Base-by-base conservation (phyloP, 1,140 invertebrate genomes). In the Drosophila neocordata region DNA sequence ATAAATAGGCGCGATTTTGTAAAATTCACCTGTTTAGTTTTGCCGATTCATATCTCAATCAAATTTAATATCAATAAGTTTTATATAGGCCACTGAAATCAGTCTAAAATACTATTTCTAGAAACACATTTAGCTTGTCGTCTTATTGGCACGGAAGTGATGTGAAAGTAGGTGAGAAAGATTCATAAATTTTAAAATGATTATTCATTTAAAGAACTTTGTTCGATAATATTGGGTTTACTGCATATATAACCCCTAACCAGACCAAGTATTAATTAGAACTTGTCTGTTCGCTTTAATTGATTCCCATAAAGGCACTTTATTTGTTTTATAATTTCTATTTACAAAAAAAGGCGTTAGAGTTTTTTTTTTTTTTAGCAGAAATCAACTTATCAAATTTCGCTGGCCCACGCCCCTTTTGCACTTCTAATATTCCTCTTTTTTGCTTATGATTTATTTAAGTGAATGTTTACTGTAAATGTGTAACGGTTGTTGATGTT, bases 401-500 rank as follows among this genome's bases (percentile, higher is more conserved):
- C 53, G 7, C 7, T 48, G 15, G 15, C 15, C 41, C n/a, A 38
- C 12, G n/a, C 1, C 27, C 8, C 13, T 12, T 11, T 4, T 2
- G 5, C 13, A 15, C 13, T 13, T 0, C 7, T 5, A 18, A 1
- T 44, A 44, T 20, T 35, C 8, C 5, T 22, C 20, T 27, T n/a
- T 15, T 34, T 34, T 56, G n/a, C 27, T 56, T 34, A 56, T 56
- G 53, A 56, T 56, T 56, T 56, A 56, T 56, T 56, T 56, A 34
- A 56, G 53, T 35, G 53, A 56, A 53, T 55, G 53, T 56, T 56
- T 56, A 27, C 53, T 56, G 53, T 56, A 35, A 34, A 31, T 34
- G 53, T 34, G n/a, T 48, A 56, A 56, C 53, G 13, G 53, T n/a
- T 56, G 13, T 13, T 31, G 52, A 15, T 56, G 52, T 35, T 11